These are phyloP conservation scores for Parazoanthus atlanticus DNA, from an alignment of 92 coral and sea anemone genomes.

Conservation along the genomic window DNA sequence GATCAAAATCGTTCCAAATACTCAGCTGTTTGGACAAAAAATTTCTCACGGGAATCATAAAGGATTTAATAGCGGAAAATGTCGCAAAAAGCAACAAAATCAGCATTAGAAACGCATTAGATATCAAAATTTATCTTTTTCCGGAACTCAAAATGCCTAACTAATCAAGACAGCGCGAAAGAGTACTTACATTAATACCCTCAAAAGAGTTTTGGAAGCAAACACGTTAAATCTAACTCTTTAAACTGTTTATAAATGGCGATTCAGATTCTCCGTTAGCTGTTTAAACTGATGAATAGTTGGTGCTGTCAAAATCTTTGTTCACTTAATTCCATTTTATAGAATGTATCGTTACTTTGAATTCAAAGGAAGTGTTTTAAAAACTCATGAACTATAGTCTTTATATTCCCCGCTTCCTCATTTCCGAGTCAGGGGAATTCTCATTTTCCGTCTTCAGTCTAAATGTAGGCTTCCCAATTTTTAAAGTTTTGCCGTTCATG, in stretches of 20 bases:
- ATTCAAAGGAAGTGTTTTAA: slow-evolving; percentile 8
- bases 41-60: slow-evolving; percentile 86
- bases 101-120: slow-evolving; percentile 42
- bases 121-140: slow-evolving; percentile 26
- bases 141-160: slow-evolving; percentile 20
- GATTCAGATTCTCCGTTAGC: slow-evolving; percentile 6
- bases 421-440: slow-evolving; percentile 14
- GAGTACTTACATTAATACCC: background rate
- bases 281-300: background rate
- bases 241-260: background rate
- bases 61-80: slow-evolving; percentile 42
- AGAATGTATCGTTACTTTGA: slow-evolving; percentile 14
- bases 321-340: slow-evolving; percentile 30
- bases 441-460: background rate
- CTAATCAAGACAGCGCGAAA: slow-evolving; percentile 29
- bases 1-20: slow-evolving; percentile 52
- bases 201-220: background rate
- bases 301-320: slow-evolving; percentile 18
- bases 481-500: background rate
- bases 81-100: slow-evolving; percentile 46
- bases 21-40: slow-evolving; percentile 84
- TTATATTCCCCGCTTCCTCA: background rate
- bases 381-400: background rate
- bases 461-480: background rate
- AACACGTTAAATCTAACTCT: background rate